phyloP scores from a whole-genome alignment of 35 echinoderm and acorn worm species.

The Eucidaris tribuloides region DNA sequence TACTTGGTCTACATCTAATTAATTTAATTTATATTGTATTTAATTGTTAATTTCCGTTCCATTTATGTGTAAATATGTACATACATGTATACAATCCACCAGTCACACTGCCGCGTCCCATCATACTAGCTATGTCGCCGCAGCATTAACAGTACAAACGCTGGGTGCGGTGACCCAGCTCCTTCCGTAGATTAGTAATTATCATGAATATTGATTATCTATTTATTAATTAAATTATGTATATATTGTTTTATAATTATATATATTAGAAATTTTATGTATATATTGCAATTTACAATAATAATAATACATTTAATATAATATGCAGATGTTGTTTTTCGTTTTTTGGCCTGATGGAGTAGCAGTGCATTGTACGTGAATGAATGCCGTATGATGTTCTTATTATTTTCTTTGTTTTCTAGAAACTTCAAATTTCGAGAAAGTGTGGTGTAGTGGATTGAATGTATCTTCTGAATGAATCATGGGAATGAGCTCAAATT shows the following conservation, averaged over 20 bases:
- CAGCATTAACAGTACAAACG: background rate
- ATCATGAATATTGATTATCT: background rate
- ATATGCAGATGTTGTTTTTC: background rate
- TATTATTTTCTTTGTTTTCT: constrained; percentile 2
- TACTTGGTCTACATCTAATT: background rate
- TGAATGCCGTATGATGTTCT: background rate
- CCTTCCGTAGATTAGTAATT: background rate
- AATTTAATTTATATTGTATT: background rate
- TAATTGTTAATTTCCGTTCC: background rate
- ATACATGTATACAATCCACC: background rate
- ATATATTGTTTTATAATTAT: background rate
- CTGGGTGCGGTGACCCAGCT: background rate
- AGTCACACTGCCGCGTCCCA: background rate
- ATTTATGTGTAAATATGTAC: background rate
- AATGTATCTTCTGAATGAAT: background rate
- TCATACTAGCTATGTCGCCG: background rate
- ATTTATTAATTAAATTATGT: background rate
- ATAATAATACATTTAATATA: background rate
- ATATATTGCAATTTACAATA: too few relatives aligned
- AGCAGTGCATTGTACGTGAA: background rate
- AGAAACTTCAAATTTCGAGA: background rate
- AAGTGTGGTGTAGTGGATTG: background rate
- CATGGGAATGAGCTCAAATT: background rate
- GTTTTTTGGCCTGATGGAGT: background rate
- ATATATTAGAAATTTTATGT: background rate